These are phyloP conservation scores for Karalla daura DNA, from an alignment of 2,797 vertebrate genomes.

Conservation along the genomic window DNA sequence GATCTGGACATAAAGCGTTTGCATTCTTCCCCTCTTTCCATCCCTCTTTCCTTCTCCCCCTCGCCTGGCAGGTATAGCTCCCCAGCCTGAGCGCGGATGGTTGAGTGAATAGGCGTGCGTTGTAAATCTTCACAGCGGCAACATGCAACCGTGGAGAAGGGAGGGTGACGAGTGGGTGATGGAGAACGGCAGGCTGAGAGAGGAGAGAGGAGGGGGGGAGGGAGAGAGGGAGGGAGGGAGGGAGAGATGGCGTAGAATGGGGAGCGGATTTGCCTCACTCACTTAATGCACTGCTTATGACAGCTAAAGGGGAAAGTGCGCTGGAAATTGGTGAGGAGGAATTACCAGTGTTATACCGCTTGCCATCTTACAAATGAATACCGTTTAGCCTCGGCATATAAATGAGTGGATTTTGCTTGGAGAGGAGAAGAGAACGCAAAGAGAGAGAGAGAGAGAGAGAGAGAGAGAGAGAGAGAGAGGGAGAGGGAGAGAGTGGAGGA, in stretches of 20 bases:
- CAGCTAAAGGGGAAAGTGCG: conserved; percentile 86
- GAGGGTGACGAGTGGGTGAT: conserved; percentile 61
- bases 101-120: conserved; percentile 92
- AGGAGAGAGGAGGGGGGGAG: conserved; percentile 21
- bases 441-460: conserved; percentile 67
- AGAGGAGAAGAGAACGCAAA: conserved; percentile 69
- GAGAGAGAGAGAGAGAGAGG: conserved; percentile 72
- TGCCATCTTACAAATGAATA: conserved; percentile 89
- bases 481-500: conserved; percentile 66
- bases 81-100: no score
- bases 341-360: conserved; percentile 89
- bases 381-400: conserved; percentile 91
- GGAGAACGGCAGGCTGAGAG: conserved; percentile 46
- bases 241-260: conserved; percentile 86
- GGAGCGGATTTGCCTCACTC: conserved; percentile 92
- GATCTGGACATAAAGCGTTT: no score
- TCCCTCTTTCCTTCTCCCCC: no score
- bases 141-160: conserved; percentile 88
- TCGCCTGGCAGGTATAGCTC: no score
- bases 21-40: no score
- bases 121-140: conserved; percentile 96
- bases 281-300: conserved; percentile 96
- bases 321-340: conserved; percentile 91
- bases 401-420: conserved; percentile 91
- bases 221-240: conserved; percentile 68